Percentiles rank a stretch among this genome's conserved stretches.
phyloP scores from a whole-genome alignment of 2,888 invertebrate genomes.

The Merodon equestris region DNA sequence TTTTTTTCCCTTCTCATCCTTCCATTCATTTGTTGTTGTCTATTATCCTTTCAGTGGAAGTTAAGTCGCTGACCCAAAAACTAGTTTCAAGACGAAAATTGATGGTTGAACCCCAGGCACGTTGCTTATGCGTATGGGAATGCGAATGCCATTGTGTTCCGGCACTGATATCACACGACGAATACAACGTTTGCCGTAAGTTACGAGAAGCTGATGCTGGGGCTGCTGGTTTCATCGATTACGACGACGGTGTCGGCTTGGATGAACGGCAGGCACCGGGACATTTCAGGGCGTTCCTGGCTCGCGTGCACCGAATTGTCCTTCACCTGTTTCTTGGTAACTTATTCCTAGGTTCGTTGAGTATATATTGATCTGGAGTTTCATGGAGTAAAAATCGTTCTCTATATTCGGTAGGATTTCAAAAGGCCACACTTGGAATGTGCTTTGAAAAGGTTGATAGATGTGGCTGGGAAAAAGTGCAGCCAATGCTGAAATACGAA shows the following conservation, averaged over 20 bases:
- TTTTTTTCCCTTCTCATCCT: no score
- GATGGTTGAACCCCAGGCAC: slow-evolving; percentile 71
- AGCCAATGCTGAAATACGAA: slow-evolving; percentile 70
- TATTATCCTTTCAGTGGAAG: slow-evolving; percentile 67
- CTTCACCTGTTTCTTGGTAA: slow-evolving; percentile 62
- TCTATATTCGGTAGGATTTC: slow-evolving; percentile 68
- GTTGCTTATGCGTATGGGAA: slow-evolving; percentile 76
- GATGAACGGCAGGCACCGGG: neutral
- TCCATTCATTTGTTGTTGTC: slow-evolving; percentile 4
- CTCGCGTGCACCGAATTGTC: slow-evolving; percentile 51
- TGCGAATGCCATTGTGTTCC: slow-evolving; percentile 74
- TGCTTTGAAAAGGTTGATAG: slow-evolving; percentile 61
- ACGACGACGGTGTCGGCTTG: slow-evolving; percentile 29
- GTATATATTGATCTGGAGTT: slow-evolving; percentile 40
- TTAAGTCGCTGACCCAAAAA: slow-evolving; percentile 61
- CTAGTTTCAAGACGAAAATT: slow-evolving; percentile 71
- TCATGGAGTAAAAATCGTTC: slow-evolving; percentile 16
- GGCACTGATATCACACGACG: slow-evolving; percentile 71
- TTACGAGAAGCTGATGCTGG: slow-evolving; percentile 63
- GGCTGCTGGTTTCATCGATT: slow-evolving; percentile 71
- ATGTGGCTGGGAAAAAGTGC: slow-evolving; percentile 72
- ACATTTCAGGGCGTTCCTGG: slow-evolving; percentile 10
- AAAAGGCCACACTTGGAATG: slow-evolving; percentile 72
- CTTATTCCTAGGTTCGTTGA: slow-evolving; percentile 71
- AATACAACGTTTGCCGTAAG: slow-evolving; percentile 71